These are phyloP conservation scores for Laticauda laticaudata DNA, from an alignment of 2,113 vertebrate species.

Conservation along the genomic window DNA sequence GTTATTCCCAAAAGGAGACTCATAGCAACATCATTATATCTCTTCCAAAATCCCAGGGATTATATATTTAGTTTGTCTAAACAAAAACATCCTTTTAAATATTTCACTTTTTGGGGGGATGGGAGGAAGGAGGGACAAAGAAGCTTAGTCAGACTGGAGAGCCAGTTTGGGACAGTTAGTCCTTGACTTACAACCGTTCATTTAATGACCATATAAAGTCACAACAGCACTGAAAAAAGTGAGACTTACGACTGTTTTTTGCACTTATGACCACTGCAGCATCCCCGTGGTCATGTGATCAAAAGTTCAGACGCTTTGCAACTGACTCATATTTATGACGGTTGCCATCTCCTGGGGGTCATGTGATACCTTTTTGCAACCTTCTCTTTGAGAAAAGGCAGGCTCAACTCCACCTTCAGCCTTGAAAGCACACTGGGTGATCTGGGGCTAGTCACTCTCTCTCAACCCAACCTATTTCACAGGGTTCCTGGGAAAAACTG, in stretches of 20 bases:
- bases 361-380: background rate
- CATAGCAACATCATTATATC: background rate
- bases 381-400: background rate
- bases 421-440: background rate
- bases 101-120: background rate
- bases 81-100: background rate
- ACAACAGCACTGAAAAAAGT: background rate
- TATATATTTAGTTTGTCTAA: background rate
- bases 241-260: background rate
- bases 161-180: background rate
- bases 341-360: background rate
- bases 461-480: background rate
- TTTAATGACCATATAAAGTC: too few relatives aligned
- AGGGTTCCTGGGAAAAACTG: background rate
- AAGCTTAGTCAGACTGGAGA: background rate
- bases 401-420: background rate
- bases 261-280: background rate
- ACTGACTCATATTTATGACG: background rate
- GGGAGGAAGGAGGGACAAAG: background rate
- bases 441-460: background rate
- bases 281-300: background rate
- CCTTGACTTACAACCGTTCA: background rate
- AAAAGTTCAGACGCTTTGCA: background rate
- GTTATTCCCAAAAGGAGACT: background rate
- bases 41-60: background rate